Percentiles rank a stretch among this genome's conserved stretches.
phyloP scores from a whole-genome alignment of 1,140 invertebrate species.

The Oryzaephilus surinamensis region DNA sequence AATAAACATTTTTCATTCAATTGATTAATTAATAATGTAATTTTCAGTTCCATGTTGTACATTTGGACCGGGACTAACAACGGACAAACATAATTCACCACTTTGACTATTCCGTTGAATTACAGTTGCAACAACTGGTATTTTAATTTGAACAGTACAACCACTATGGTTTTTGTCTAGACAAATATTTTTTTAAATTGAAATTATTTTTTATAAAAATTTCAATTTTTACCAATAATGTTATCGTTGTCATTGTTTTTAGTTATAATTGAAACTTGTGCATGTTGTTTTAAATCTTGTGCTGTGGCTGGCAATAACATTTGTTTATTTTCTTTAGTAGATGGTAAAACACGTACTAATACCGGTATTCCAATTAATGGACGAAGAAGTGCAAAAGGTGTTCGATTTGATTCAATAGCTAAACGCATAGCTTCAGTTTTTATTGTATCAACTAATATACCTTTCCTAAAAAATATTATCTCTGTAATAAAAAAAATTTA shows the following conservation, averaged over 20 bases:
- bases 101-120: conserved; percentile 22
- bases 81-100: conserved; percentile 17
- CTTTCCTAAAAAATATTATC: no score
- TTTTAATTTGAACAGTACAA: conserved; percentile 29
- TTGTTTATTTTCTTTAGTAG: conserved; percentile 38
- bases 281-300: conserved; percentile 31
- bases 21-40: not conserved
- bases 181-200: not conserved
- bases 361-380: conserved; percentile 47
- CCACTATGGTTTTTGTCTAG: conserved; percentile 17
- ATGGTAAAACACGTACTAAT: conserved; percentile 47
- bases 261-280: conserved; percentile 27
- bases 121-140: conserved; percentile 33
- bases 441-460: conserved; percentile 44
- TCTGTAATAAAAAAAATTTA: no score
- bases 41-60: not conserved
- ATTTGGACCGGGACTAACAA: conserved; percentile 26
- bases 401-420: conserved; percentile 38
- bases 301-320: conserved; percentile 33
- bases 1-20: not conserved
- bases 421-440: conserved; percentile 47
- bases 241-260: conserved; percentile 10
- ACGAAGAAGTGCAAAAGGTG: conserved; percentile 47
- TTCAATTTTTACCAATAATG: not conserved
- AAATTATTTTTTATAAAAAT: not conserved